These are phyloP conservation scores for Poecilia velifera DNA, from an alignment of 2,797 vertebrate genomes.

Conservation along the genomic window DNA sequence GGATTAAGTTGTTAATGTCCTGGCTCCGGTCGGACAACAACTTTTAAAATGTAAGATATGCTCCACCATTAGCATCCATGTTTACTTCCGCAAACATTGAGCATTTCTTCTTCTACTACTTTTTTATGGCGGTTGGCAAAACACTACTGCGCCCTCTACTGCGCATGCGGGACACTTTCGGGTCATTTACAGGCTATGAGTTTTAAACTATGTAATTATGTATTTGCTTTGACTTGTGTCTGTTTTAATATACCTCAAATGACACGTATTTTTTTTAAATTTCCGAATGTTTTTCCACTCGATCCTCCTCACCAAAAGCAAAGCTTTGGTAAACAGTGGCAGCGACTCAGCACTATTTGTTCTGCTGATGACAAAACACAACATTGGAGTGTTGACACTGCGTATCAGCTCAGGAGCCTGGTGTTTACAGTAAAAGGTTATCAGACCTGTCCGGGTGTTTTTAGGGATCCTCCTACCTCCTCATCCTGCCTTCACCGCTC, in stretches of 20 bases:
- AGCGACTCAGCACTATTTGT: slow-evolving; percentile 54
- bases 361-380: slow-evolving; percentile 73
- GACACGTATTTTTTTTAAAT: not conserved
- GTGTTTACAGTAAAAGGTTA: slow-evolving; percentile 70
- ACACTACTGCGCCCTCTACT: too few relatives aligned
- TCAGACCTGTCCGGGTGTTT: slow-evolving; percentile 66
- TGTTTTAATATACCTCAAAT: not conserved
- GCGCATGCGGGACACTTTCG: too few relatives aligned
- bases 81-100: too few relatives aligned
- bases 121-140: too few relatives aligned
- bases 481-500: not conserved
- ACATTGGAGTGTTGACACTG: slow-evolving; percentile 64
- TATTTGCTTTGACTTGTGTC: too few relatives aligned
- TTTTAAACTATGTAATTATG: too few relatives aligned
- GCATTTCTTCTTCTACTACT: too few relatives aligned
- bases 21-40: too few relatives aligned
- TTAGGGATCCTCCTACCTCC: slow-evolving; percentile 23
- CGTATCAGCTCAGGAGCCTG: slow-evolving; percentile 42
- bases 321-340: slow-evolving; percentile 17
- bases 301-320: slow-evolving; percentile 5
- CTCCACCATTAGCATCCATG: too few relatives aligned
- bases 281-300: slow-evolving; percentile 13
- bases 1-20: too few relatives aligned
- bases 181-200: too few relatives aligned
- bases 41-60: too few relatives aligned